Percentiles rank a stretch among this genome's conserved stretches.
These are phyloP conservation scores for Sarcophaga bullata DNA, from an alignment of 1,140 invertebrate genomes.

Conservation along the genomic window DNA sequence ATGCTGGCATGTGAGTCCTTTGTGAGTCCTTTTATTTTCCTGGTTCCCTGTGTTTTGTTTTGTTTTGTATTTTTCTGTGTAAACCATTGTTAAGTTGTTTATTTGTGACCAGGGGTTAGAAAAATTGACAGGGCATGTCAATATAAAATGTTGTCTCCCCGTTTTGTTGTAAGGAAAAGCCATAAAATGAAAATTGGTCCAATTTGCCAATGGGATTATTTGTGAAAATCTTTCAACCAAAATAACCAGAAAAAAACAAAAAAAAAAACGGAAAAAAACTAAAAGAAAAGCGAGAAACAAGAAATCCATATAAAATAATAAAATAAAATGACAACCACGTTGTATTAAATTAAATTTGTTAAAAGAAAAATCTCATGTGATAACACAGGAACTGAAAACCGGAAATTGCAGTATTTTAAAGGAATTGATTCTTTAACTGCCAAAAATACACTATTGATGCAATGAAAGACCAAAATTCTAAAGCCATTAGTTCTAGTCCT, in stretches of 20 bases:
- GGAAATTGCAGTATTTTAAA: not conserved
- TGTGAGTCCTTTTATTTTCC: not conserved
- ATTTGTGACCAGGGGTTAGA: constrained; percentile 13
- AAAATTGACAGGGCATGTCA: constrained; percentile 37
- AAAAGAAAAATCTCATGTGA: constrained; percentile 1
- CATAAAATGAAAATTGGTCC: constrained; percentile 30
- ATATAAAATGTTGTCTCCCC: not conserved
- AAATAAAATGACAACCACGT: constrained; percentile 20
- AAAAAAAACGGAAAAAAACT: not conserved
- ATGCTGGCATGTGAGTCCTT: not conserved
- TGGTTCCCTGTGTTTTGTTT: not conserved
- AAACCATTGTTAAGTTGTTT: constrained; percentile 1
- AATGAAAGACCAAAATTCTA: too few species aligned
- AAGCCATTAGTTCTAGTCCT: too few species aligned
- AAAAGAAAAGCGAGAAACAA: not conserved
- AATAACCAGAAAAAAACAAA: not conserved
- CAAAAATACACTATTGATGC: too few species aligned
- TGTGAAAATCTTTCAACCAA: not conserved
- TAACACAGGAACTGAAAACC: not conserved
- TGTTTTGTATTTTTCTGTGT: not conserved
- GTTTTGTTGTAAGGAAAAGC: not conserved
- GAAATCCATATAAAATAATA: too few species aligned
- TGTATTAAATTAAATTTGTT: constrained; percentile 38
- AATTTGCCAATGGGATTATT: constrained; percentile 38
- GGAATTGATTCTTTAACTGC: not conserved